Evolutionary conservation across 2,113 vertebrate genomes (phyloP).

Genomic region (Circaetus cinerascens): DNA sequence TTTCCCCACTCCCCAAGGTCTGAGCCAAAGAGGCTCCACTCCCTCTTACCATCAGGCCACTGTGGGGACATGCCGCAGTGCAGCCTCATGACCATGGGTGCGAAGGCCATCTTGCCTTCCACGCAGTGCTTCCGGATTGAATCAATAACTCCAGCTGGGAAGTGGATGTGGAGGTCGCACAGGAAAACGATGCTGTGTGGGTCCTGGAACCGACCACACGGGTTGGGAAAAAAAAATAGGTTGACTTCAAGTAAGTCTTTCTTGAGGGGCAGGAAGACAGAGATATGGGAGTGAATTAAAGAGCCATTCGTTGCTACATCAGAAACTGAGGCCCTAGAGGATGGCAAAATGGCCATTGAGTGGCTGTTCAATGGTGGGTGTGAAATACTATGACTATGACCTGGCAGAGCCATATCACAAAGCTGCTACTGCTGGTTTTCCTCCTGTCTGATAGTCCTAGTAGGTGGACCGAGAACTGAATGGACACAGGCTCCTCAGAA

Average conservation of each 20-base stretch:
- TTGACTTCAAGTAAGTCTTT: neutral
- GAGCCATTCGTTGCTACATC: neutral
- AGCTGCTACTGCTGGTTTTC: neutral
- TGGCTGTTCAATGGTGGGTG: neutral
- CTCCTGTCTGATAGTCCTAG: neutral
- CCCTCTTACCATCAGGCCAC: conserved; percentile 83
- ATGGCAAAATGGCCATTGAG: neutral
- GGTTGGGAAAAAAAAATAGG: neutral
- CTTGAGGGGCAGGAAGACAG: neutral
- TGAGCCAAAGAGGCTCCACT: neutral
- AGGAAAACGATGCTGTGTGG: conserved; percentile 93
- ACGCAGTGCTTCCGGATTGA: conserved; percentile 90
- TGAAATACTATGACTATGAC: neutral
- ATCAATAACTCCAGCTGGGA: conserved; percentile 85
- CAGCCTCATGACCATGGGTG: conserved; percentile 90
- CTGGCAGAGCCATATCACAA: neutral
- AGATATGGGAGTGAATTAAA: neutral
- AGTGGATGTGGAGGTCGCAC: conserved; percentile 95
- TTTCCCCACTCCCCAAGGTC: neutral
- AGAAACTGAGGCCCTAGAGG: neutral
- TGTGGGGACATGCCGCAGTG: conserved; percentile 85
- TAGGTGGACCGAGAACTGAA: neutral
- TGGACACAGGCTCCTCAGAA: neutral
- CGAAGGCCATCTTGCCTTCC: conserved; percentile 90
- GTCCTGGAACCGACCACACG: conserved; percentile 73